Conservation (phyloP, 2,888 invertebrate species). For the Acanthopleura granulata region DNA sequence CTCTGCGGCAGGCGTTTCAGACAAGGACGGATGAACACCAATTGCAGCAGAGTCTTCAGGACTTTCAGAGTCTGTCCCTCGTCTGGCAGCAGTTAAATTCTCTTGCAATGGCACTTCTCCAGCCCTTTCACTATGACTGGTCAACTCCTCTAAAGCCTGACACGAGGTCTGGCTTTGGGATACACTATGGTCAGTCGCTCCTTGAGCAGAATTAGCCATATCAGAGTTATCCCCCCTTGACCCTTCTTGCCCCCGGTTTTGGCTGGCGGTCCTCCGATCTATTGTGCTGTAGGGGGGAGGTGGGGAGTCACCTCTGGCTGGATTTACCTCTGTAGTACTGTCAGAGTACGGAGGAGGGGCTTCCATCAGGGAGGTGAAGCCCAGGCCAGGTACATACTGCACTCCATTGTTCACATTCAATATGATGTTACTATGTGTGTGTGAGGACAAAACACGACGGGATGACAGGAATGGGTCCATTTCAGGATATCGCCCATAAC, state of each 20-base stretch:
- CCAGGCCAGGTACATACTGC: conserved; percentile 52
- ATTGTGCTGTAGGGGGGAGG: conserved; percentile 59
- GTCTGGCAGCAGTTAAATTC: too few species aligned
- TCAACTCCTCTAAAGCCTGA: too few species aligned
- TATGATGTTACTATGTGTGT: conserved; percentile 57
- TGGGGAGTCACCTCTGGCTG: conserved; percentile 39
- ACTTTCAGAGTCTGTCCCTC: too few species aligned
- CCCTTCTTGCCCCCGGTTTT: not conserved
- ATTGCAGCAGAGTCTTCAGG: too few species aligned
- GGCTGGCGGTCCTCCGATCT: conserved; percentile 33
- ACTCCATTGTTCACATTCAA: conserved; percentile 62
- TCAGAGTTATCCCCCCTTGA: not conserved
- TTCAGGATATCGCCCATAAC: conserved; percentile 21
- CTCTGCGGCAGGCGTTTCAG: too few species aligned
- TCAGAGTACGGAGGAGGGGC: conserved; percentile 58
- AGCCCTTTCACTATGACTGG: too few species aligned
- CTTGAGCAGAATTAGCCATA: too few species aligned
- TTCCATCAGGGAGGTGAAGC: conserved; percentile 41
- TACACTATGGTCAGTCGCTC: too few species aligned
- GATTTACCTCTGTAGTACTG: conserved; percentile 34
- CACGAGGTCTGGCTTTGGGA: too few species aligned
- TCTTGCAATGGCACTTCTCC: too few species aligned
- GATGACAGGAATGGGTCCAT: conserved; percentile 21
- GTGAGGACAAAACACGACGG: conserved; percentile 26
- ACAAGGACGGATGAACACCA: too few species aligned